A percentile compares a stretch with the other conserved stretches of the same genome.
Evolutionary conservation across 2,888 invertebrate species (phyloP).

Genomic region (Hypomecis punctinalis): DNA sequence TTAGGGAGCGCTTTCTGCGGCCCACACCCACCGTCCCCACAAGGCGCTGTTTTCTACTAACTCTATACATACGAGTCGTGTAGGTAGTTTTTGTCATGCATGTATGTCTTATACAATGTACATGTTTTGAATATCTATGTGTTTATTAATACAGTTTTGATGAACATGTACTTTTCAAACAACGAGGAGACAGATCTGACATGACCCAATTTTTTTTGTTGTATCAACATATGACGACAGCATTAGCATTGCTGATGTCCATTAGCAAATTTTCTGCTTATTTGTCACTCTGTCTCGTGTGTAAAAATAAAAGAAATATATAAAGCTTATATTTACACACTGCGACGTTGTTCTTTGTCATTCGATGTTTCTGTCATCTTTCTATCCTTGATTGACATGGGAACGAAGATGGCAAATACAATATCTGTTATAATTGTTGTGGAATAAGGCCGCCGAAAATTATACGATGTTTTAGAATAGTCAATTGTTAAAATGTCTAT

Average conservation of each 20-base stretch:
- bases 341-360: neutral
- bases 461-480: neutral
- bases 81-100: conserved; percentile 6
- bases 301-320: too few species aligned
- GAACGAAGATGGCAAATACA: neutral
- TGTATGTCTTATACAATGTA: conserved; percentile 9
- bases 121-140: conserved; percentile 3
- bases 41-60: conserved; percentile 19
- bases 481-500: neutral
- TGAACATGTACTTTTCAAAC: neutral
- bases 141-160: neutral
- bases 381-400: neutral
- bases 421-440: neutral
- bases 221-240: neutral
- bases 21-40: conserved; percentile 5
- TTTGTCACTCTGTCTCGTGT: too few species aligned
- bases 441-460: neutral
- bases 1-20: neutral
- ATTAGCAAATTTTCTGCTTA: too few species aligned
- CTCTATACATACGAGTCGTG: conserved; percentile 2
- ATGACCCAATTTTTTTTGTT: neutral
- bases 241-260: too few species aligned
- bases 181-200: neutral
- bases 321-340: neutral
- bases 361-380: neutral